These are phyloP conservation scores for Tetragonula clypearis DNA, from an alignment of 1,140 invertebrate species.

Conservation along the genomic window DNA sequence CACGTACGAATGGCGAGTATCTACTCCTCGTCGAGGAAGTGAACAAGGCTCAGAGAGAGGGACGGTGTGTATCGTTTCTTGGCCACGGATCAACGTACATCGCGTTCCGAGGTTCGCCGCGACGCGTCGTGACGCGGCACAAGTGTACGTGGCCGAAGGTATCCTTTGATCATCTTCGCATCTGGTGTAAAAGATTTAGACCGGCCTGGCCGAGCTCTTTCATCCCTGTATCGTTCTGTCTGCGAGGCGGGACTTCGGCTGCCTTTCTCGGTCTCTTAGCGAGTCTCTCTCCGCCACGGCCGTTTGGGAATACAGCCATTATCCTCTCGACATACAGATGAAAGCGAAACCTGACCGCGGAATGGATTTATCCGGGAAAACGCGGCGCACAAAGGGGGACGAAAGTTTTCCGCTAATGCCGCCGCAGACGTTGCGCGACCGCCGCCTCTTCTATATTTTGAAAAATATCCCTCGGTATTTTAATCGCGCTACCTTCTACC, in stretches of 20 bases:
- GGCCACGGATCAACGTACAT: constrained; percentile 40
- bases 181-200: constrained; percentile 65
- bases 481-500: constrained; percentile 35
- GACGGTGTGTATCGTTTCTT: constrained; percentile 5
- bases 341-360: constrained; percentile 78
- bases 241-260: constrained; percentile 8
- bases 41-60: not conserved
- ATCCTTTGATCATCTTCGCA: constrained; percentile 68
- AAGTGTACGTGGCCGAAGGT: constrained; percentile 50
- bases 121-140: constrained; percentile 5
- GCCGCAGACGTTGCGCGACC: constrained; percentile 48
- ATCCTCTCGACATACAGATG: constrained; percentile 77
- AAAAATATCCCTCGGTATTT: constrained; percentile 42
- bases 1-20: constrained; percentile 15
- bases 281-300: constrained; percentile 29
- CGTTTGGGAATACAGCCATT: constrained; percentile 78
- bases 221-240: constrained; percentile 4
- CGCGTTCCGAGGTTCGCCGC: not conserved
- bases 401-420: constrained; percentile 70
- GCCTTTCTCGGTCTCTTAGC: constrained; percentile 17
- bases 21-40: not conserved
- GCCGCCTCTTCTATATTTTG: constrained; percentile 7
- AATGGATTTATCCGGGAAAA: constrained; percentile 75
- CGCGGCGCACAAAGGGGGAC: constrained; percentile 66
- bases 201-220: constrained; percentile 13